Conservation (phyloP, 2,113 vertebrate species). For the Hemibagrus wyckioides region DNA sequence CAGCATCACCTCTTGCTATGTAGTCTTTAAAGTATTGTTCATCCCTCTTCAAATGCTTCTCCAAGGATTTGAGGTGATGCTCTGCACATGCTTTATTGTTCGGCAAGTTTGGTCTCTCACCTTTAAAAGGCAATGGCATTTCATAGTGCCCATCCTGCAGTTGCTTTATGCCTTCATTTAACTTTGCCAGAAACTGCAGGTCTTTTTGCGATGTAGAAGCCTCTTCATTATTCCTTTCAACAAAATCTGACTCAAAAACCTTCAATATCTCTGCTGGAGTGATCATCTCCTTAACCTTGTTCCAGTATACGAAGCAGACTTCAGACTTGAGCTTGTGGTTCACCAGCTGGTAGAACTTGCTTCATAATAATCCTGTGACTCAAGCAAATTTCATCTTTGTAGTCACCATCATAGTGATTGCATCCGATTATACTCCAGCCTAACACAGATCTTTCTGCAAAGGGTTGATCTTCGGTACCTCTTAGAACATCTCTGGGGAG, state of each 20-base stretch:
- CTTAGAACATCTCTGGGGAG: conserved; percentile 18
- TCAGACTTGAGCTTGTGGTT: conserved; percentile 34
- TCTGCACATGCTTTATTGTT: conserved; percentile 25
- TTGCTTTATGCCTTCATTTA: conserved; percentile 25
- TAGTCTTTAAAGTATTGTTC: background rate
- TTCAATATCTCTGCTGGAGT: conserved; percentile 24
- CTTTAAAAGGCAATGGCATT: conserved; percentile 23
- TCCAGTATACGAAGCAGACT: conserved; percentile 17
- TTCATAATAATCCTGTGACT: conserved; percentile 38
- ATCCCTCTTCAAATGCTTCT: conserved; percentile 1
- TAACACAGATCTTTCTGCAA: background rate
- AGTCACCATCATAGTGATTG: background rate
- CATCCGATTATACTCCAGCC: conserved; percentile 16
- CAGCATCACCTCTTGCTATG: background rate
- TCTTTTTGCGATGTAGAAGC: conserved; percentile 1
- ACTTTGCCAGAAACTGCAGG: background rate
- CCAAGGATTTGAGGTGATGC: background rate
- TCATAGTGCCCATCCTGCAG: conserved; percentile 26
- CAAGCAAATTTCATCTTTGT: conserved; percentile 31
- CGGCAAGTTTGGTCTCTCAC: conserved; percentile 5
- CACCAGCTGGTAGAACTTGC: conserved; percentile 11
- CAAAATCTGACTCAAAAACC: conserved; percentile 30
- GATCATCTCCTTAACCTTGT: conserved; percentile 30
- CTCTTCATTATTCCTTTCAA: conserved; percentile 20
- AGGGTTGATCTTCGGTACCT: background rate